Percentiles rank a stretch among this genome's conserved stretches.
These are phyloP conservation scores for Botia kubotai DNA, from an alignment of 2,797 vertebrate genomes.

Conservation along the genomic window DNA sequence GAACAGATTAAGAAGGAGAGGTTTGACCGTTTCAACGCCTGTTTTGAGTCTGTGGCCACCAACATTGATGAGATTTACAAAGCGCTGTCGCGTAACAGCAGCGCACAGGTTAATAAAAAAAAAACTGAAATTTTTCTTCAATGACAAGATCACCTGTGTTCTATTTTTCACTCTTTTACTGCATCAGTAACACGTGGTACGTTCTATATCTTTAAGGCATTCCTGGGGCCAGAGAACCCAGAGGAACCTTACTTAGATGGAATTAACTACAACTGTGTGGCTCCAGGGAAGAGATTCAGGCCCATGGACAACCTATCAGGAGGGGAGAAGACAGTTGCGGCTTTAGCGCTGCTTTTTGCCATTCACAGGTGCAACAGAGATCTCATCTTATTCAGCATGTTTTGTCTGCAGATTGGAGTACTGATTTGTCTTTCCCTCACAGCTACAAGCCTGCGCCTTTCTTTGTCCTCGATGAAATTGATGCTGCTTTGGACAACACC, in stretches of 20 bases:
- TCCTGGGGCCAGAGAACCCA: constrained; percentile 90
- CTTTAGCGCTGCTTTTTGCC: constrained; percentile 90
- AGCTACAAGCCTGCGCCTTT: constrained; percentile 95
- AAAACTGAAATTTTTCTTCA: not conserved
- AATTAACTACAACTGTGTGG: constrained; percentile 96
- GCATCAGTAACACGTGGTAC: not conserved
- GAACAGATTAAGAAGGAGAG: constrained; percentile 95
- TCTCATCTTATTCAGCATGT: not conserved
- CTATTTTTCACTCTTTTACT: not conserved
- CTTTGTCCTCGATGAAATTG: constrained; percentile 93
- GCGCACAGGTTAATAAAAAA: constrained; percentile 82
- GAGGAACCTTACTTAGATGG: constrained; percentile 94
- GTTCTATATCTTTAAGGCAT: constrained; percentile 76
- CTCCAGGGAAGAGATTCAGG: constrained; percentile 91
- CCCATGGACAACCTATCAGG: constrained; percentile 96
- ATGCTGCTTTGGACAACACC: constrained; percentile 93
- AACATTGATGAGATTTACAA: constrained; percentile 97
- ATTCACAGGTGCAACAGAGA: constrained; percentile 84
- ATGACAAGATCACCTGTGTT: not conserved
- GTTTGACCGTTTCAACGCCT: constrained; percentile 90
- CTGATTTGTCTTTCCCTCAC: not conserved
- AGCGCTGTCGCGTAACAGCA: constrained; percentile 90
- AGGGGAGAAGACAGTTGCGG: constrained; percentile 93
- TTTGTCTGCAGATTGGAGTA: not conserved
- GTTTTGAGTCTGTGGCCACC: constrained; percentile 92